These are phyloP conservation scores for Cryptoprocta ferox DNA, from an alignment of 2,797 vertebrate genomes.

Conservation along the genomic window DNA sequence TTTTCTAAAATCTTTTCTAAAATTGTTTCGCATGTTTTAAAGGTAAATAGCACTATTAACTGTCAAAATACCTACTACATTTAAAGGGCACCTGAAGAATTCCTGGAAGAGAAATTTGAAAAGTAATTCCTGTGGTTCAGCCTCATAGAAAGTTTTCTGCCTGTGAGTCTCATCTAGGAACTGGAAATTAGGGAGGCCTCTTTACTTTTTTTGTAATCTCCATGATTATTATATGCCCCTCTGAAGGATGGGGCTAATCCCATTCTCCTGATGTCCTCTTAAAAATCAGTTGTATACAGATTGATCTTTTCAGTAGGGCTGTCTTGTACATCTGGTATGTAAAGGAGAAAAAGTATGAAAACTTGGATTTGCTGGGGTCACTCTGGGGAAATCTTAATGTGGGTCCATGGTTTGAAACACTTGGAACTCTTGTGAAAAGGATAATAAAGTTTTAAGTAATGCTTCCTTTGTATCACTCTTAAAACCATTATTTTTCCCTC, in stretches of 20 bases:
- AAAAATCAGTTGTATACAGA: neutral
- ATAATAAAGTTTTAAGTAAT: slow-evolving; percentile 6
- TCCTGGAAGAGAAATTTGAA: neutral
- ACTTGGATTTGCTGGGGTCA: neutral
- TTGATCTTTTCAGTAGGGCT: neutral
- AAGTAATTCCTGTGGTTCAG: neutral
- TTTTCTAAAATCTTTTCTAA: neutral
- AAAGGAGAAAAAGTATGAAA: neutral
- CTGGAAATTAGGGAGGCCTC: neutral
- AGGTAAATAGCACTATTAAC: neutral
- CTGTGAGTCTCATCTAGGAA: neutral
- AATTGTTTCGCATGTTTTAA: neutral
- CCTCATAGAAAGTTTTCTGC: neutral
- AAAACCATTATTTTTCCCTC: neutral
- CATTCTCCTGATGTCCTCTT: neutral
- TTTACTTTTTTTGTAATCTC: neutral
- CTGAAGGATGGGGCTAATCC: neutral
- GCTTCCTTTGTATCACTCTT: neutral
- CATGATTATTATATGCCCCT: neutral
- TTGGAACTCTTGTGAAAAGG: neutral
- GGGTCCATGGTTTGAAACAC: neutral
- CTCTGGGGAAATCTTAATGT: neutral
- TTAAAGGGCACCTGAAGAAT: neutral
- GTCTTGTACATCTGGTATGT: neutral
- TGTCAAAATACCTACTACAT: neutral